Base-by-base conservation (phyloP, 1,140 invertebrate genomes). In the Hyles euphorbiae region DNA sequence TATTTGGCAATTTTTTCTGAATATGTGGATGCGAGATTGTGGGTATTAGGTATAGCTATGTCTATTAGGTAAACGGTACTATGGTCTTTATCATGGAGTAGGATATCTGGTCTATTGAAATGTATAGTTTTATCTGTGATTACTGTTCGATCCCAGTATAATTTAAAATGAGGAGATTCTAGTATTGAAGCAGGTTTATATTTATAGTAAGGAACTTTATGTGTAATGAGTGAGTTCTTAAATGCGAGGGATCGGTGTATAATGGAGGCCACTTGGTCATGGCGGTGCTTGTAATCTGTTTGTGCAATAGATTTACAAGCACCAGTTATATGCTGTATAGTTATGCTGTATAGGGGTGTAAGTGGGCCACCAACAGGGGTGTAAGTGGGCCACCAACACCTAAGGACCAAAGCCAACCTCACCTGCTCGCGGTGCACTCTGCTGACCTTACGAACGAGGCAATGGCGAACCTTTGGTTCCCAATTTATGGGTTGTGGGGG, bases 281-380 rank as follows among this genome's bases (percentile, higher is more conserved):
- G 62, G 33, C 62, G 33, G 32, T 63, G 51, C 60, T 65, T 65
- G 52, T 65, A 65, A n/a, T 65, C 58, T 6, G 58, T 55, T 55
- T 61, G 58, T 46, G 56, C 22, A 1, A 64, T 56, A 4, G 58
- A 47, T 44, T 34, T 53, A 34, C 64, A 68, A 10, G 61, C 58
- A 6, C 58, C 56, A 5, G 58, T 68, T 9, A 63, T 64, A 34
- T 68, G 65, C n/a, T 68, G 61, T 9, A 68, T 68, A 0, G 61
- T n/a, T n/a, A n/a, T n/a, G n/a, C n/a, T n/a, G n/a, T n/a, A n/a
- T n/a, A n/a, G n/a, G n/a, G n/a, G n/a, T n/a, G n/a, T n/a, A n/a
- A n/a, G n/a, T n/a, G n/a, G n/a, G n/a, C n/a, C n/a, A n/a, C n/a
- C n/a, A n/a, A n/a, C n/a, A n/a, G n/a, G n/a, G n/a, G n/a, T n/a